phyloP scores from a whole-genome alignment of 2,888 invertebrate species.

The Eucera pruinosa region DNA sequence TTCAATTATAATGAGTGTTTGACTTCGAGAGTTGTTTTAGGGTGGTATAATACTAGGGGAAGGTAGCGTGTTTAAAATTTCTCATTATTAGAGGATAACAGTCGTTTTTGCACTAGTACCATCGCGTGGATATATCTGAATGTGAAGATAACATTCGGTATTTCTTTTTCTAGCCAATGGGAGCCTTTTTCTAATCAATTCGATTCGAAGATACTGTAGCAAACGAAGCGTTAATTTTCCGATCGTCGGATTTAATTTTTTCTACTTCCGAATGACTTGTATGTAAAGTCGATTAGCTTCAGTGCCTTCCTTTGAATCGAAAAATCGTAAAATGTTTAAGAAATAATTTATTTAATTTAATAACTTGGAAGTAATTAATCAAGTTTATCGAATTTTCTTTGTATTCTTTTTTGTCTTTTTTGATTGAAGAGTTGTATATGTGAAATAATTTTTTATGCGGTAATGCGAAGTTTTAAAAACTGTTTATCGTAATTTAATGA shows the following conservation, averaged over 20 bases:
- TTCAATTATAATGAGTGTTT: constrained; percentile 22
- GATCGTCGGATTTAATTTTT: constrained; percentile 16
- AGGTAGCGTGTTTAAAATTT: constrained; percentile 27
- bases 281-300: constrained; percentile 2
- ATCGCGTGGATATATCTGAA: background rate
- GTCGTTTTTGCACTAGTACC: background rate
- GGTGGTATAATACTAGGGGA: background rate
- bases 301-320: background rate
- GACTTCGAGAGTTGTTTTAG: constrained; percentile 17
- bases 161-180: constrained; percentile 6
- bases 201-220: background rate
- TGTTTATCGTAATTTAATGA: too few species aligned
- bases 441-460: too few species aligned
- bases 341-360: background rate
- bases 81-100: background rate
- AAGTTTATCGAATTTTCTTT: background rate
- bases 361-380: background rate
- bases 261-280: background rate
- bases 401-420: too few species aligned
- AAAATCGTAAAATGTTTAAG: background rate
- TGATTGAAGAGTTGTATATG: background rate
- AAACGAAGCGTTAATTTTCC: constrained; percentile 24
- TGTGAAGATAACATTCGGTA: background rate
- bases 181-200: background rate
- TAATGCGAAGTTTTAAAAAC: too few species aligned